Evolutionary conservation across 2,113 vertebrate species (phyloP).

Genomic region (Vulpes lagopus): DNA sequence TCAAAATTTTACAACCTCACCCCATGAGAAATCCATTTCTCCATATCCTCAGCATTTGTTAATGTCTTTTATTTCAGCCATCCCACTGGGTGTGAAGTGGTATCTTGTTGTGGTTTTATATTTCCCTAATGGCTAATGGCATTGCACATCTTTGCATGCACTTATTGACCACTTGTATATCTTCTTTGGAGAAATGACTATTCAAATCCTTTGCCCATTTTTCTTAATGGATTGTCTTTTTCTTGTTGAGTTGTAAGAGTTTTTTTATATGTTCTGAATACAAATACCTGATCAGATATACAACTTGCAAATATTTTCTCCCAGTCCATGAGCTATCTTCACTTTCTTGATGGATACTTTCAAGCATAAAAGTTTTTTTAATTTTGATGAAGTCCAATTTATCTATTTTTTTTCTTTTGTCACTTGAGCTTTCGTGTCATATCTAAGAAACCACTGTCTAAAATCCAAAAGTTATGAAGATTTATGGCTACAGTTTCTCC

Average conservation of each 20-base stretch:
- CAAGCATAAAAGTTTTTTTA: background rate
- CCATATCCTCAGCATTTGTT: background rate
- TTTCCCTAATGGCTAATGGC: background rate
- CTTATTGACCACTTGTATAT: background rate
- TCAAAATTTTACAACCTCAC: background rate
- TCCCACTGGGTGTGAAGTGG: background rate
- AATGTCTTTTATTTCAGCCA: background rate
- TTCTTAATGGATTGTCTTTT: background rate
- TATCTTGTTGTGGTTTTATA: background rate
- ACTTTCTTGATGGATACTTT: background rate
- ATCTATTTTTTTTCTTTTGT: background rate
- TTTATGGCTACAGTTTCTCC: background rate
- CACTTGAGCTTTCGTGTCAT: background rate
- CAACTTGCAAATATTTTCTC: background rate
- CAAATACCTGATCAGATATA: background rate
- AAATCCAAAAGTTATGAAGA: background rate
- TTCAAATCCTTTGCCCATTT: background rate
- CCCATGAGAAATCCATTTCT: background rate
- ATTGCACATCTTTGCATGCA: background rate
- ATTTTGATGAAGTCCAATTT: background rate
- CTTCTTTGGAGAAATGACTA: background rate
- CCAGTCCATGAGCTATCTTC: background rate
- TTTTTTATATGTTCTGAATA: background rate
- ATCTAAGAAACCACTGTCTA: background rate
- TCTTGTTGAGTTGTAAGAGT: background rate